Evolutionary conservation across 2,888 invertebrate species (phyloP).

Genomic region (Girardia tigrina): DNA sequence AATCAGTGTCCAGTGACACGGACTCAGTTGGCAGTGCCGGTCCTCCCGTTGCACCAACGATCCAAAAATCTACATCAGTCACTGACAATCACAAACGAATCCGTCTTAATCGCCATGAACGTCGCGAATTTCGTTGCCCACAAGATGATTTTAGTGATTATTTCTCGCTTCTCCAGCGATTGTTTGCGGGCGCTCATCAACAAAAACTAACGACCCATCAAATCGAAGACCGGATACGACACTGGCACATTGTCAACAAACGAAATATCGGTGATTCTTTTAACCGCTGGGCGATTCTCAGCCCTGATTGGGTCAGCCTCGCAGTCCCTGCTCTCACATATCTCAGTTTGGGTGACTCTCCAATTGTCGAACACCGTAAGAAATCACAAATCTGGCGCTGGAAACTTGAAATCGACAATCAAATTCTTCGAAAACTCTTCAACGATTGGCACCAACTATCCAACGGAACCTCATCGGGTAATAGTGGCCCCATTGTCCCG

Average conservation of each 20-base stretch:
- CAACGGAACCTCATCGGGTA: not conserved
- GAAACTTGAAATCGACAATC: not conserved
- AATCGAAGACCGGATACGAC: not conserved
- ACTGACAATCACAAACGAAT: not conserved
- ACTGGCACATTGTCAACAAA: not conserved
- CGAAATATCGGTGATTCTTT: not conserved
- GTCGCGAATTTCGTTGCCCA: not conserved
- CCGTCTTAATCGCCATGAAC: not conserved
- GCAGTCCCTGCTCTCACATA: not conserved
- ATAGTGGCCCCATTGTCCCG: not conserved
- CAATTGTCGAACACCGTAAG: not conserved
- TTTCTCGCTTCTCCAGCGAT: not conserved
- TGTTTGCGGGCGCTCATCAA: not conserved
- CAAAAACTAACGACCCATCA: not conserved
- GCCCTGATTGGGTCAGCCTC: not conserved
- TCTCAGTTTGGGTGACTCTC: not conserved
- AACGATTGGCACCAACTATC: not conserved
- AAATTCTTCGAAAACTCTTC: not conserved
- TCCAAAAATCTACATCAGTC: not conserved
- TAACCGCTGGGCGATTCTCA: not conserved
- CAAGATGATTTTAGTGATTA: not conserved
- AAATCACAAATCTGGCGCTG: not conserved
- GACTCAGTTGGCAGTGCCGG: not conserved
- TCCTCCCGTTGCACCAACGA: no score
- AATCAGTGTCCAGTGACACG: not conserved